phyloP scores from a whole-genome alignment of 2,888 invertebrate species.

The Dynastes tityus region DNA sequence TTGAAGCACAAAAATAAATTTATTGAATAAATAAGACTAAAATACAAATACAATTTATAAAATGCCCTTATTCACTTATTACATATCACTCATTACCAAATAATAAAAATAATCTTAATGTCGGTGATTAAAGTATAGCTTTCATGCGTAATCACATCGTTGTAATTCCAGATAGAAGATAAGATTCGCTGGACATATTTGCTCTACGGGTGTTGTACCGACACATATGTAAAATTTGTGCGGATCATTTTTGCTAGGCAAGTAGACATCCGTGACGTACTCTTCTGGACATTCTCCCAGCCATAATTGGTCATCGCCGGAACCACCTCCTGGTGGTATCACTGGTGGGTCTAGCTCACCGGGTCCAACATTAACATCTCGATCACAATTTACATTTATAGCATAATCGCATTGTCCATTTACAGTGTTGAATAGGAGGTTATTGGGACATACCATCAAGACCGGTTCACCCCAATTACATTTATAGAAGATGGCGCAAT shows the following conservation, averaged over 20 bases:
- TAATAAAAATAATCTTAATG: slow-evolving; percentile 3
- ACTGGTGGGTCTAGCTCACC: background rate
- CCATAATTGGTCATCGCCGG: slow-evolving; percentile 5
- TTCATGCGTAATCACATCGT: slow-evolving; percentile 17
- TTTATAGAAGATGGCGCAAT: slow-evolving; percentile 43
- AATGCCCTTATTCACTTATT: background rate
- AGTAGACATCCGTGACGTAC: background rate
- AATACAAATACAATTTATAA: slow-evolving; percentile 15
- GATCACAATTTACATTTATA: slow-evolving; percentile 19
- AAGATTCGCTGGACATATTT: slow-evolving; percentile 21
- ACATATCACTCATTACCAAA: slow-evolving; percentile 5
- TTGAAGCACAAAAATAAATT: slow-evolving; percentile 7
- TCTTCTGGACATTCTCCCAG: slow-evolving; percentile 25
- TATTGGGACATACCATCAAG: slow-evolving; percentile 36
- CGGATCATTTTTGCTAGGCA: slow-evolving; percentile 5
- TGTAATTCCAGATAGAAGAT: slow-evolving; percentile 1
- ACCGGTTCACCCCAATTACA: slow-evolving; percentile 36
- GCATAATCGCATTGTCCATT: slow-evolving; percentile 48
- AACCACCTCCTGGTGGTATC: background rate
- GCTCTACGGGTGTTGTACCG: slow-evolving; percentile 15
- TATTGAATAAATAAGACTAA: slow-evolving; percentile 37
- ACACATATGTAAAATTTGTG: slow-evolving; percentile 39
- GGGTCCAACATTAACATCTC: background rate
- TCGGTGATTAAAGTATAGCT: background rate
- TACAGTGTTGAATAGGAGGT: slow-evolving; percentile 47